Evolutionary conservation across 2,888 invertebrate species (phyloP), one percentile per base, ranked within the genome.

Genomic region (Bruchidius siliquastri): DNA sequence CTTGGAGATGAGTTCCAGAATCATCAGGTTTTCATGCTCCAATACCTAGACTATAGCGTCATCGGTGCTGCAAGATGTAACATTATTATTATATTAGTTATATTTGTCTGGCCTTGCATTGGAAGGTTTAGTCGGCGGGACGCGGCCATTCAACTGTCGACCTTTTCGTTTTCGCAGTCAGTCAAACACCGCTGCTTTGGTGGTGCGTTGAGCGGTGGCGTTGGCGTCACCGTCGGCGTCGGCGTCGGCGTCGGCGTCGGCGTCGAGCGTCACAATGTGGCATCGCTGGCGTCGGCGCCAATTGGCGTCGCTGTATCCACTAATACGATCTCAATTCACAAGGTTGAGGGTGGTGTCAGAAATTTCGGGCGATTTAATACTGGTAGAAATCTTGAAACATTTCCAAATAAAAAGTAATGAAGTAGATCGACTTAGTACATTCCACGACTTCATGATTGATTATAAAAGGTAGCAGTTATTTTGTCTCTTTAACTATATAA

Each of bases 91-190:
- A 80, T 82, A 80, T 82, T 83, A 81, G 82, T 82, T 83, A 83
- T 82, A 81, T 82, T 82, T 81, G 82, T 83, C 82, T 83, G 83
- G 81, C 83, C 83, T 83, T 83, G 83, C 82, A 81, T 79, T 81
- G 79, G 82, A 83, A 83, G 83, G 83, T 82, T 83, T 82, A 81
- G 77, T 79, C 49, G 49, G 76, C 81, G 81, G 80, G 82, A 77
- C 79, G 77, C 81, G 82, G 82, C 78, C 82, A 79, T 81, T 81
- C 80, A 82, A 81, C 82, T 78, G 81, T 76, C 82, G 82, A 82
- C 82, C 81, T 82, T 82, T 76, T 68, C 67, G 72, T 70, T 70
- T 81, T 79, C 79, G 79, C 80, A 81, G 79, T 80, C 80, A 80
- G 78, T 80, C 80, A 78, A 80, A 49, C 49, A 49, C 8, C 49